Evolutionary conservation across 1,140 invertebrate species (phyloP), one percentile per base, ranked within the genome.

Genomic region (Zaprionus kolodkinae): DNA sequence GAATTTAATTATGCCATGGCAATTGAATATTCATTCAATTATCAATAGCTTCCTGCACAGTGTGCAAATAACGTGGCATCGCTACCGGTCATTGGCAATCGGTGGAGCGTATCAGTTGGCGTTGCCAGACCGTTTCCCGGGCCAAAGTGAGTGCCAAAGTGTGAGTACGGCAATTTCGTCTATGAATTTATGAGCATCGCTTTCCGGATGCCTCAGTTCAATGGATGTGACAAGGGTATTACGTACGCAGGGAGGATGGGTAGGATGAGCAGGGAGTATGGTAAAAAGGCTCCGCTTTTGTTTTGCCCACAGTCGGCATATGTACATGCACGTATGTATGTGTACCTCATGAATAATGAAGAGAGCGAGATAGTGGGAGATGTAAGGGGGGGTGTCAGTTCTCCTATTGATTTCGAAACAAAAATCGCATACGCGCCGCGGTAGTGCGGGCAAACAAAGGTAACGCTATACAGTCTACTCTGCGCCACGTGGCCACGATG

Each of bases 291-390:
- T 13, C 52, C 63, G 62, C 60, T 69, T 62, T 65, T 72, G 75
- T 82, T 83, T 76, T 80, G 71, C 40, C 78, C 77, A 89, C 79
- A 76, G 67, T 84, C 76, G 64, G 48, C 75, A 77, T 76, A 77
- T 77, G 76, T 72, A 70, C n/a, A n/a, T n/a, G n/a, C n/a, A n/a
- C n/a, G n/a, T n/a, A n/a, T n/a, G n/a, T n/a, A 77, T 76, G 73
- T 77, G 76, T 72, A 70, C 2, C 40, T 45, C 72, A 86, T 86
- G 86, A 87, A 87, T 87, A 88, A 86, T 86, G 81, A 79, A 81
- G 74, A 64, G 71, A 15, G 40, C 9, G 13, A 13, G 7, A 9
- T n/a, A n/a, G 40, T 15, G n/a, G 15, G 40, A 6, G n/a, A 13
- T 15, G 40, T 6, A 13, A 2, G 38, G 13, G 54, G 73, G 72